A percentile compares a stretch with the other conserved stretches of the same genome.
Evolutionary conservation across 2,888 invertebrate genomes (phyloP).

Genomic region (Graphium colonna): DNA sequence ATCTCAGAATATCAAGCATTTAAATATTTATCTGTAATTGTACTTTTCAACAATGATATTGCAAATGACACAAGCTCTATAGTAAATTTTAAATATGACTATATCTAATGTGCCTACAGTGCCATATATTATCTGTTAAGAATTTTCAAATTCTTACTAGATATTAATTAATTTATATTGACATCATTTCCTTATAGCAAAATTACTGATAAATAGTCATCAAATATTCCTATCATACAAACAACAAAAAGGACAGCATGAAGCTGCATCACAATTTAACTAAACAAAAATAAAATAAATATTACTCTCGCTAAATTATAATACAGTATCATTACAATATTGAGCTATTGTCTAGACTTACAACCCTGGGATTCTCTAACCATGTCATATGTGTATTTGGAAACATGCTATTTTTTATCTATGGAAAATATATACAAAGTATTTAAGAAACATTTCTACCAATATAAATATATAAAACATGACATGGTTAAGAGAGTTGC

Average conservation of each 20-base stretch:
- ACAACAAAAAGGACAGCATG: slow-evolving; percentile 60
- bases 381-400: slow-evolving; percentile 53
- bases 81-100: slow-evolving; percentile 28
- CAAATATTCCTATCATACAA: slow-evolving; percentile 48
- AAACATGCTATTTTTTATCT: slow-evolving; percentile 4
- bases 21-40: slow-evolving; percentile 33
- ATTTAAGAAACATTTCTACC: slow-evolving; percentile 39
- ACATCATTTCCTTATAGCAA: slow-evolving; percentile 62
- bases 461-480: slow-evolving; percentile 35
- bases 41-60: slow-evolving; percentile 33
- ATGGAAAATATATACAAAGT: slow-evolving; percentile 60
- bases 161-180: slow-evolving; percentile 49
- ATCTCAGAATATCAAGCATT: slow-evolving; percentile 32
- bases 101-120: slow-evolving; percentile 46
- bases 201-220: slow-evolving; percentile 50
- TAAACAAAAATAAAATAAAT: slow-evolving; percentile 62
- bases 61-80: slow-evolving; percentile 24
- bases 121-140: slow-evolving; percentile 41
- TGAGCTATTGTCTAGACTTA: slow-evolving; percentile 75
- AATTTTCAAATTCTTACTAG: slow-evolving; percentile 51
- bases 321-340: slow-evolving; percentile 54
- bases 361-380: slow-evolving; percentile 76
- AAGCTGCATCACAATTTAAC: slow-evolving; percentile 67
- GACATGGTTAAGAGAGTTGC: slow-evolving; percentile 73
- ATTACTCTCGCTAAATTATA: slow-evolving; percentile 55